Evolutionary conservation across 2,797 vertebrate genomes (phyloP), one percentile per base, ranked within the genome.

Genomic region (Todus mexicanus): DNA sequence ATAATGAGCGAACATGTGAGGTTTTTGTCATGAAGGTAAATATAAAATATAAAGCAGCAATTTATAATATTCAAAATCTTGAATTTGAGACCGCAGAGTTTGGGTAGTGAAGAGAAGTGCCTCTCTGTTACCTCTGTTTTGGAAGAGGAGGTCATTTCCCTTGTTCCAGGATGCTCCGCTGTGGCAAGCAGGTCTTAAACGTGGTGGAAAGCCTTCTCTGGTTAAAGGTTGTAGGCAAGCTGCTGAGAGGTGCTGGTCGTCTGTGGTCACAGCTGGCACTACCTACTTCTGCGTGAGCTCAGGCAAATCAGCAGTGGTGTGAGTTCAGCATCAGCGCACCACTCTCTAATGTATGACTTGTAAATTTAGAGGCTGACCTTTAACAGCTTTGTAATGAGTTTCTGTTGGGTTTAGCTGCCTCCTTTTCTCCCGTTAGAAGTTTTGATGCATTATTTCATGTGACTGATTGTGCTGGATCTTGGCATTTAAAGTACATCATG

Each of bases 341-440:
- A 5, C 27, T 47, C 25, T 35, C 42, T 35, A 64, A 68, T 25
- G 6, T 31, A 23, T 21, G 42, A 11, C 1, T 20, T 90, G 37
- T 61, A 40, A 71, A 71, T 83, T 42, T 47, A 37, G 42, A 92
- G 42, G 42, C 69, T 94, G 75, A 85, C 69, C 65, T 96, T 94
- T 80, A 87, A 45, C 72, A 76, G 63, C 57, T 92, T 85, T 64
- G 50, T 83, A 73, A 91, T 71, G n/a, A 35, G 59, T 72, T 88
- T 75, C 63, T 59, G 48, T 72, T 83, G 50, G 15, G 31, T 72
- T 93, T 74, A 80, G 53, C 81, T 95, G 57, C 69, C 43, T 87
- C 16, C 54, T 85, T 60, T 85, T 81, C 54, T 69, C 66, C 87
- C 38, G 23, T 68, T 80, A 54, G n/a, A 87, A 45, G 13, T 92